Evolutionary conservation across 2,888 invertebrate genomes (phyloP), one percentile per base, ranked within the genome.

Genomic region (Sylvicola cinctus): DNA sequence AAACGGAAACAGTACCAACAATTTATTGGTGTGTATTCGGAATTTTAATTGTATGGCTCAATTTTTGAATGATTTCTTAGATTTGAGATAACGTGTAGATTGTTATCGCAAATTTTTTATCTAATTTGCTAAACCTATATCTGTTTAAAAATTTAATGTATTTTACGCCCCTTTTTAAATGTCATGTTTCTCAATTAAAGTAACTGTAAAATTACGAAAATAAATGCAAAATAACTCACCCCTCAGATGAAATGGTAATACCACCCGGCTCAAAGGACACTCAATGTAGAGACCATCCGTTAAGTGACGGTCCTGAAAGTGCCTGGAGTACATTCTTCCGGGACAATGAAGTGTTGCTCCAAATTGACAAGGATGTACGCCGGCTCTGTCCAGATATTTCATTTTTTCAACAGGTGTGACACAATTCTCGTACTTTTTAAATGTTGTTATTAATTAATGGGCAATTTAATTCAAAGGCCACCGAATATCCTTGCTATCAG

Each of bases 281-380:
- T n/a, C 45, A 46, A 32, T 44, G 46, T 10, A 45, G 46, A 27
- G 87, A 88, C 55, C 84, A 98, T 68, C 98, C 96, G 0, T 60
- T 98, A 34, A 93, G 84, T 54, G 76, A 83, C n/a, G 85, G 83
- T 46, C 91, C 95, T 0, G 83, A 87, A 44, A 93, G 93, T 52
- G 78, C 87, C 32, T 98, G 98, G 98, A 78, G 78, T 46, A 78
- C 77, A 3, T 96, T 78, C 57, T 98, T 98, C 58, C 85, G 81
- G 54, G 96, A 98, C 55, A 98, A 98, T 56, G 93, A 96, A 61
- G 90, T 95, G 38, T 61, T 98, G 28, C 59, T 93, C 29, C 98
- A 98, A 65, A 96, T 98, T 46, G 95, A 96, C 56, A 96, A 95
- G 55, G 93, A 95, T 59, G 93, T 91, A 32, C 70, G 90, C 43